These are phyloP conservation scores for Ornithoptera alexandrae DNA, from an alignment of 2,888 invertebrate genomes.

Conservation along the genomic window DNA sequence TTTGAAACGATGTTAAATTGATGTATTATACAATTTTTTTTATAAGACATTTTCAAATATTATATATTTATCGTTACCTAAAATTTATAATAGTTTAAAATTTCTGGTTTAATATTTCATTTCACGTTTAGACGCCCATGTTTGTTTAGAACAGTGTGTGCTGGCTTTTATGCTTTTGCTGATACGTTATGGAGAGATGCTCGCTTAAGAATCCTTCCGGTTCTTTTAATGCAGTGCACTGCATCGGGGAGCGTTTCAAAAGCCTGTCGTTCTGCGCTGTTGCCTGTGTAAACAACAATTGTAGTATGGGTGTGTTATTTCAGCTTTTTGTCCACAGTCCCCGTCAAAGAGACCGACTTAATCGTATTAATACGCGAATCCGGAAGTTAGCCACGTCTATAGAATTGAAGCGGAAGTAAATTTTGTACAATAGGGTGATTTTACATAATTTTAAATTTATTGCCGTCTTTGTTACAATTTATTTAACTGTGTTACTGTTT, in stretches of 20 bases:
- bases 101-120: neutral
- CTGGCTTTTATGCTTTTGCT: conserved; percentile 27
- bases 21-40: conserved; percentile 4
- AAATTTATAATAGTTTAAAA: neutral
- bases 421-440: conserved; percentile 22
- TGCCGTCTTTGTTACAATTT: neutral
- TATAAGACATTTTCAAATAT: neutral
- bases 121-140: conserved; percentile 10
- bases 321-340: conserved; percentile 55
- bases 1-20: conserved; percentile 34
- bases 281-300: conserved; percentile 65
- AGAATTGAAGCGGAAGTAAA: conserved; percentile 31
- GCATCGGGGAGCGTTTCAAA: conserved; percentile 53
- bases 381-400: conserved; percentile 44
- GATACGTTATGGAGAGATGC: conserved; percentile 44
- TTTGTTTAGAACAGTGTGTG: conserved; percentile 9
- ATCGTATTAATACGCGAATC: conserved; percentile 56
- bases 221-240: conserved; percentile 61
- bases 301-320: conserved; percentile 60
- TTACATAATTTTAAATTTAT: conserved; percentile 6
- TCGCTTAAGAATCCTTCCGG: conserved; percentile 67
- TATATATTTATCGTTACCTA: neutral
- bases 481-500: neutral
- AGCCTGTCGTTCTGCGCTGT: conserved; percentile 54
- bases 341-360: conserved; percentile 48